Percentiles rank a stretch among this genome's conserved stretches.
Evolutionary conservation across 2,888 invertebrate genomes (phyloP).

Genomic region (Malthinus flaveolus): DNA sequence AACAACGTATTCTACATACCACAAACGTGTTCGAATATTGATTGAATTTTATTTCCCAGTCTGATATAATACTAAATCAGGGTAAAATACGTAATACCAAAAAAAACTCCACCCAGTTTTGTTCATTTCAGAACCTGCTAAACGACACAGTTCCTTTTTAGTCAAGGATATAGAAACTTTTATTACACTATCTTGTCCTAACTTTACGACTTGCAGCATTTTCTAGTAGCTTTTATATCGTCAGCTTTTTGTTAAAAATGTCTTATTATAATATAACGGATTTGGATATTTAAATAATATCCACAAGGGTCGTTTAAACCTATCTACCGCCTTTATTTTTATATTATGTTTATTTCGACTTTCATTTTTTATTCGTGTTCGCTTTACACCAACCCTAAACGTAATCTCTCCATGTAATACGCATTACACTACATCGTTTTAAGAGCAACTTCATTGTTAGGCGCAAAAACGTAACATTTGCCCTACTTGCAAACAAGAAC

Average conservation of each 20-base stretch:
- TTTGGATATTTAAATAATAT: slow-evolving; percentile 1
- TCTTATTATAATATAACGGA: not conserved
- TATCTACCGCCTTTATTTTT: too few species aligned
- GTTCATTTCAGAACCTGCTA: slow-evolving; percentile 24
- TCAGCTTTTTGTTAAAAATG: slow-evolving; percentile 15
- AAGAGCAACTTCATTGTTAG: too few species aligned
- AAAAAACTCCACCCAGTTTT: slow-evolving; percentile 18
- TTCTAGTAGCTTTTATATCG: slow-evolving; percentile 13
- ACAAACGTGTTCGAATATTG: slow-evolving; percentile 26
- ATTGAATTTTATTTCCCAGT: slow-evolving; percentile 23
- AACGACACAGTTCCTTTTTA: slow-evolving; percentile 15
- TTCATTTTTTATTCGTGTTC: too few species aligned
- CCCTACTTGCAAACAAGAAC: too few species aligned
- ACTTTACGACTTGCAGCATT: slow-evolving; percentile 18
- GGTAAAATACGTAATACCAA: slow-evolving; percentile 23
- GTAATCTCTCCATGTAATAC: too few species aligned
- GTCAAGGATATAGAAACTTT: slow-evolving; percentile 17
- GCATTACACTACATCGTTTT: too few species aligned
- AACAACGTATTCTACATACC: slow-evolving; percentile 10
- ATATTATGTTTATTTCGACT: too few species aligned
- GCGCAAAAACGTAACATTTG: too few species aligned
- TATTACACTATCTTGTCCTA: slow-evolving; percentile 15
- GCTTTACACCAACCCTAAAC: too few species aligned
- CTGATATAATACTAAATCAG: slow-evolving; percentile 27
- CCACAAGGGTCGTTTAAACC: not conserved